Conservation (phyloP, 2,888 invertebrate species). For the Ophioninae sp. region DNA sequence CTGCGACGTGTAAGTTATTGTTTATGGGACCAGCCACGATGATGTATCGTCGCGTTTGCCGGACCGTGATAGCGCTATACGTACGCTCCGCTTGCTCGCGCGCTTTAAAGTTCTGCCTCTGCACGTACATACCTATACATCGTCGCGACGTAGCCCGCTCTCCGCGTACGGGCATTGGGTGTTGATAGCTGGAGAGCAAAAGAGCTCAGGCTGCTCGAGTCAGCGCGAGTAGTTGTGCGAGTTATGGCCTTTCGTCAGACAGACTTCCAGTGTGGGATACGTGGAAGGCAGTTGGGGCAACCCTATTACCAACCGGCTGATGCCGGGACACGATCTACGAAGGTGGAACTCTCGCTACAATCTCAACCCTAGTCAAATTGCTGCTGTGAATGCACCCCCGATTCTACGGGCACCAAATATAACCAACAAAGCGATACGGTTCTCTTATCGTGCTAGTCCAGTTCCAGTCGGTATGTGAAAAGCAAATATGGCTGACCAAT, state of each 20-base stretch:
- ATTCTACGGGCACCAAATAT: not conserved
- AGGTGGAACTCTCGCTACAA: slow-evolving; percentile 42
- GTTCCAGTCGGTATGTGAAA: not conserved
- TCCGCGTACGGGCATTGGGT: slow-evolving; percentile 1
- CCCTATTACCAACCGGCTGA: slow-evolving; percentile 77
- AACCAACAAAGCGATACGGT: not conserved
- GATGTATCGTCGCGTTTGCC: slow-evolving; percentile 77
- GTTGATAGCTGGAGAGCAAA: slow-evolving; percentile 24
- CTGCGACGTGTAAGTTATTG: slow-evolving; percentile 77
- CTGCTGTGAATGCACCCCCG: not conserved
- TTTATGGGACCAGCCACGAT: slow-evolving; percentile 75
- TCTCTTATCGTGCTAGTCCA: slow-evolving; percentile 25
- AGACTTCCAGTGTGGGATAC: not conserved
- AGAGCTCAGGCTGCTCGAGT: slow-evolving; percentile 7
- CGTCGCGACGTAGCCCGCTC: slow-evolving; percentile 7
- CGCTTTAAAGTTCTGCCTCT: slow-evolving; percentile 38
- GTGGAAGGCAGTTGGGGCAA: slow-evolving; percentile 60
- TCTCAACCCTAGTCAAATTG: slow-evolving; percentile 34
- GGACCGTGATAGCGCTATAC: slow-evolving; percentile 73
- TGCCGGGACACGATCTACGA: slow-evolving; percentile 78
- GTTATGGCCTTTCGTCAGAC: slow-evolving; percentile 8
- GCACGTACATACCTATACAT: slow-evolving; percentile 11
- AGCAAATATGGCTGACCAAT: not conserved
- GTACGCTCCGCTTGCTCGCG: slow-evolving; percentile 29
- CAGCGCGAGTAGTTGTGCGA: not conserved